phyloP scores from a whole-genome alignment of 1,140 invertebrate genomes.

The Drosophila kikkawai region DNA sequence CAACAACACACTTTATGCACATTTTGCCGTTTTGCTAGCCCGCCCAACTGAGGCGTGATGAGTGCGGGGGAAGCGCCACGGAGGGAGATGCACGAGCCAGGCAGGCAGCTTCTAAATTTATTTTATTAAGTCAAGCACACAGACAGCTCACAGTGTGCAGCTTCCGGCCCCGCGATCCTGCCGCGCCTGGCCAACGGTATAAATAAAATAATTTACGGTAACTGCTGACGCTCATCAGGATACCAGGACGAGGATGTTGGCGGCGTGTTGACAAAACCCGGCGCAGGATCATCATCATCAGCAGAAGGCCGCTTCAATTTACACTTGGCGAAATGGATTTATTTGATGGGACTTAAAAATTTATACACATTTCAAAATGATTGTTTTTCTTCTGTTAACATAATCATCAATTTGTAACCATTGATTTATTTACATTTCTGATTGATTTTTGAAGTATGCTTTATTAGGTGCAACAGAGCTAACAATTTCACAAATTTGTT shows the following conservation, averaged over 20 bases:
- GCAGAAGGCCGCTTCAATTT: slow-evolving; percentile 58
- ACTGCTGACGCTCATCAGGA: slow-evolving; percentile 80
- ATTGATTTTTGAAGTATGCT: too few relatives aligned
- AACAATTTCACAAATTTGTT: too few relatives aligned
- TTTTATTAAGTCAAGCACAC: slow-evolving; percentile 84
- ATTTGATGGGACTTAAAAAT: background rate
- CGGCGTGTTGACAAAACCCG: slow-evolving; percentile 76
- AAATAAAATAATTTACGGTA: slow-evolving; percentile 84
- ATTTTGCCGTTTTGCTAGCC: slow-evolving; percentile 70
- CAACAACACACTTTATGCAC: slow-evolving; percentile 63
- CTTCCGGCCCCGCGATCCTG: slow-evolving; percentile 24
- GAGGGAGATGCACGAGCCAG: slow-evolving; percentile 42
- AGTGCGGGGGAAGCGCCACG: background rate
- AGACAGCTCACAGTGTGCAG: slow-evolving; percentile 61
- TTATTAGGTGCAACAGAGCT: too few relatives aligned
- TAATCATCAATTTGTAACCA: too few relatives aligned
- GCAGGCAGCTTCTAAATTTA: slow-evolving; percentile 80
- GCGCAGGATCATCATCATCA: slow-evolving; percentile 77
- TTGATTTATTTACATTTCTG: too few relatives aligned
- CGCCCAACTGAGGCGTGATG: slow-evolving; percentile 66
- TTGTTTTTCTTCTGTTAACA: too few relatives aligned
- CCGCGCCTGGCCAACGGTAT: slow-evolving; percentile 64
- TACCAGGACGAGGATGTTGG: slow-evolving; percentile 47
- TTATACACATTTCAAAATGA: too few relatives aligned
- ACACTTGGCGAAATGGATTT: background rate